phyloP scores from a whole-genome alignment of 2,113 vertebrate species.

The Hylia prasina region DNA sequence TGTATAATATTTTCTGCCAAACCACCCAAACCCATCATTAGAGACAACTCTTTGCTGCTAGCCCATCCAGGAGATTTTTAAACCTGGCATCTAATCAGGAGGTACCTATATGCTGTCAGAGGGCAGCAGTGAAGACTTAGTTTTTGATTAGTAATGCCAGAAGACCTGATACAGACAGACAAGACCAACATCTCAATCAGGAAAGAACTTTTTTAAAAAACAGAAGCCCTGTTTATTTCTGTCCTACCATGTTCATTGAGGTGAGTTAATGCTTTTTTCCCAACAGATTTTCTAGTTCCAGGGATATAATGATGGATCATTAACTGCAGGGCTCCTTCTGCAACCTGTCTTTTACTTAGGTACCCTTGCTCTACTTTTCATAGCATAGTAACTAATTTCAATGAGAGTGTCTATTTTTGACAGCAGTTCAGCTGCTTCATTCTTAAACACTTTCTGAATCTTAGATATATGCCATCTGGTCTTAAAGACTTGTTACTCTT shows the following conservation, averaged over 20 bases:
- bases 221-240: neutral
- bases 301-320: neutral
- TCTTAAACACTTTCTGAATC: conserved; percentile 47
- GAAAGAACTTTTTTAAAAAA: neutral
- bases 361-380: conserved; percentile 45
- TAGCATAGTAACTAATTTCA: conserved; percentile 55
- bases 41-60: neutral
- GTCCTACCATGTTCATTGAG: neutral
- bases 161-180: neutral
- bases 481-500: conserved; percentile 47
- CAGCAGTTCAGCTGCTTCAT: conserved; percentile 45
- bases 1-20: neutral
- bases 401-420: conserved; percentile 33
- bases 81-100: neutral
- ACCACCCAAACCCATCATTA: neutral
- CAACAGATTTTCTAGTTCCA: neutral
- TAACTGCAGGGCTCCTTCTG: neutral
- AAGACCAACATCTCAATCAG: neutral
- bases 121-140: neutral
- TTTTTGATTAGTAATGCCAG: neutral
- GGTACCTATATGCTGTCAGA: neutral
- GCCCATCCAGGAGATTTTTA: neutral
- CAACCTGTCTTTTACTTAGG: conserved; percentile 9
- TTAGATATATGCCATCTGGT: conserved; percentile 46
- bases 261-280: neutral